Evolutionary conservation across 2,797 vertebrate species (phyloP).

Genomic region (Notoglanidium macrostoma): DNA sequence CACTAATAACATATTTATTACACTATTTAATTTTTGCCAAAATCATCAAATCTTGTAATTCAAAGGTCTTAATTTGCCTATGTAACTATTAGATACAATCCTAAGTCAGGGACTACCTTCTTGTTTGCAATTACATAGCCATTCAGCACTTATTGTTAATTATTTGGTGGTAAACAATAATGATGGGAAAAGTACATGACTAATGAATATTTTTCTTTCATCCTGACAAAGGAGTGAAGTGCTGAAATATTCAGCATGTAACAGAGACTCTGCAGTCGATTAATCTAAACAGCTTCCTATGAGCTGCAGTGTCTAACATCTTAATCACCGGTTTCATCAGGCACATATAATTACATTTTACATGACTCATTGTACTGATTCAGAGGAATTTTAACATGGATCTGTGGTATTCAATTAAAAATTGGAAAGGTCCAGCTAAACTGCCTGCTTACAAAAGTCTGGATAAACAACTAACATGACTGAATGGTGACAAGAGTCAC

Average conservation of each 20-base stretch:
- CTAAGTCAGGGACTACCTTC: neutral
- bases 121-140: neutral
- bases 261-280: slow-evolving; percentile 40
- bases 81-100: neutral
- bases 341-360: slow-evolving; percentile 33
- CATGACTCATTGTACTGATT: slow-evolving; percentile 36
- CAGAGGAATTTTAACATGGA: slow-evolving; percentile 27
- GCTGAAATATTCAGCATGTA: slow-evolving; percentile 43
- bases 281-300: slow-evolving; percentile 38
- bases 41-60: neutral
- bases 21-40: neutral
- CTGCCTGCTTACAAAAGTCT: slow-evolving; percentile 7
- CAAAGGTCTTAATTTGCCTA: neutral
- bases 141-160: neutral
- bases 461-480: neutral
- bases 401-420: slow-evolving; percentile 29
- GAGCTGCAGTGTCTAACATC: slow-evolving; percentile 33
- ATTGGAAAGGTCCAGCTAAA: slow-evolving; percentile 1
- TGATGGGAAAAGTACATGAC: neutral
- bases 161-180: neutral
- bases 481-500: neutral
- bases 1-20: neutral
- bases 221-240: slow-evolving; percentile 29
- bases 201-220: slow-evolving; percentile 3
- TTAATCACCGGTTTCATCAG: slow-evolving; percentile 47